Evolutionary conservation across 2,888 invertebrate genomes (phyloP).

Genomic region (Pediacus dermestoides): DNA sequence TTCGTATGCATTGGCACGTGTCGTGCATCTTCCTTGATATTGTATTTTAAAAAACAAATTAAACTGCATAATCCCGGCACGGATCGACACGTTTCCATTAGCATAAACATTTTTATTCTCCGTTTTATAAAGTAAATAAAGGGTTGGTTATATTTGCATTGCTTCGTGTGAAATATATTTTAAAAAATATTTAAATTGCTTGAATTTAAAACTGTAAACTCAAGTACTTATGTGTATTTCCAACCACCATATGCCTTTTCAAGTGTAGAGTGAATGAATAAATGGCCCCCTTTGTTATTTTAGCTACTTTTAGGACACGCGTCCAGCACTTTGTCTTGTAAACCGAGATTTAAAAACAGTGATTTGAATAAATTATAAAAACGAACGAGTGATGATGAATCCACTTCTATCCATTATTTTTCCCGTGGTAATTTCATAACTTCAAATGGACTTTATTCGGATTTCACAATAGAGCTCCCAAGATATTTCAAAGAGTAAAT

Average conservation of each 20-base stretch:
- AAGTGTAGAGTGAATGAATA: too few relatives aligned
- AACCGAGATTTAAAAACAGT: slow-evolving; percentile 13
- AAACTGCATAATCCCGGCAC: slow-evolving; percentile 28
- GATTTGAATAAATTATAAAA: too few relatives aligned
- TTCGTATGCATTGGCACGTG: too few relatives aligned
- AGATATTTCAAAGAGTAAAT: slow-evolving; percentile 30
- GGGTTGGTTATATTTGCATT: slow-evolving; percentile 18
- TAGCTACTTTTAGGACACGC: slow-evolving; percentile 23
- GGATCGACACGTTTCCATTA: slow-evolving; percentile 36
- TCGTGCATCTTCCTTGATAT: too few relatives aligned
- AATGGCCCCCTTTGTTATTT: slow-evolving; percentile 28
- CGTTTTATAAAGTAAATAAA: slow-evolving; percentile 33
- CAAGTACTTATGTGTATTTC: too few relatives aligned
- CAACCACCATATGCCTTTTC: slow-evolving; percentile 25
- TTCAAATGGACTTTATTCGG: too few relatives aligned
- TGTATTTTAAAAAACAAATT: slow-evolving; percentile 28
- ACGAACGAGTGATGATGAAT: too few relatives aligned
- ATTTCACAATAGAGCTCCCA: too few relatives aligned
- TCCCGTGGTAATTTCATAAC: too few relatives aligned
- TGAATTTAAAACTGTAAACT: too few relatives aligned
- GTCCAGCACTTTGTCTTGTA: slow-evolving; percentile 29
- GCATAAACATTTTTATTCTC: slow-evolving; percentile 32
- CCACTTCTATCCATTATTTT: too few relatives aligned
- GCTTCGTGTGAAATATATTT: slow-evolving; percentile 30
- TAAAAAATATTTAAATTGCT: slow-evolving; percentile 26